phyloP scores from a whole-genome alignment of 2,888 invertebrate genomes.

The Drosophila recens region DNA sequence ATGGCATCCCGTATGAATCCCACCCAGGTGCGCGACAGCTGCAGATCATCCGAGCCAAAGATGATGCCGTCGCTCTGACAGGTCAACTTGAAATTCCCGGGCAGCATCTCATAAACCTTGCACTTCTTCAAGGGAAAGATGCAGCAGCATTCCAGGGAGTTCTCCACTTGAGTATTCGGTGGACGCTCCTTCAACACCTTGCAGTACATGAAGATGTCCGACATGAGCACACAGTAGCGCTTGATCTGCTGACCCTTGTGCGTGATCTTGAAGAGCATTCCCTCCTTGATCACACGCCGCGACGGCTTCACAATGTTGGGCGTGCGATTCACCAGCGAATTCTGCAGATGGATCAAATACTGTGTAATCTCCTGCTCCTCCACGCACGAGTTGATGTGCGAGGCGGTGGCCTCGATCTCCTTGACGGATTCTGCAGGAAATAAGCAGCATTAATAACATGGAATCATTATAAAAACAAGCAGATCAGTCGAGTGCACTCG shows the following conservation, averaged over 20 bases:
- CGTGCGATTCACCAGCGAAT: slow-evolving; percentile 87
- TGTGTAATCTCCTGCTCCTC: slow-evolving; percentile 91
- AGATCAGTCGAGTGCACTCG: too few relatives aligned
- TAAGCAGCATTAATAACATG: not conserved
- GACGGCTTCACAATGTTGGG: slow-evolving; percentile 88
- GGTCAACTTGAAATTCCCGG: slow-evolving; percentile 87
- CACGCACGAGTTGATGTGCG: slow-evolving; percentile 90
- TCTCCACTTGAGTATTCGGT: slow-evolving; percentile 86
- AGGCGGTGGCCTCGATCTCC: slow-evolving; percentile 89
- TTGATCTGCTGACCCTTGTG: slow-evolving; percentile 86
- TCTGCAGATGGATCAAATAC: slow-evolving; percentile 89
- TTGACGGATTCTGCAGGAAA: slow-evolving; percentile 87
- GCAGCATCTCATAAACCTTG: slow-evolving; percentile 87
- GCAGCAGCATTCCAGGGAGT: slow-evolving; percentile 88
- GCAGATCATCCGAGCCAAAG: slow-evolving; percentile 86
- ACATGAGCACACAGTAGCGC: slow-evolving; percentile 90
- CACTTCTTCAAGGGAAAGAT: slow-evolving; percentile 90
- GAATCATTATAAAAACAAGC: not conserved
- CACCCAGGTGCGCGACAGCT: slow-evolving; percentile 87
- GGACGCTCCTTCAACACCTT: slow-evolving; percentile 87
- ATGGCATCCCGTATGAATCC: slow-evolving; percentile 87
- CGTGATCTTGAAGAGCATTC: slow-evolving; percentile 87
- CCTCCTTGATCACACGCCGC: slow-evolving; percentile 90
- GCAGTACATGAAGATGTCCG: slow-evolving; percentile 91
- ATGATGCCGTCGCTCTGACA: slow-evolving; percentile 87